phyloP scores from a whole-genome alignment of 2,797 vertebrate species.

The Sebastes hopkinsi region DNA sequence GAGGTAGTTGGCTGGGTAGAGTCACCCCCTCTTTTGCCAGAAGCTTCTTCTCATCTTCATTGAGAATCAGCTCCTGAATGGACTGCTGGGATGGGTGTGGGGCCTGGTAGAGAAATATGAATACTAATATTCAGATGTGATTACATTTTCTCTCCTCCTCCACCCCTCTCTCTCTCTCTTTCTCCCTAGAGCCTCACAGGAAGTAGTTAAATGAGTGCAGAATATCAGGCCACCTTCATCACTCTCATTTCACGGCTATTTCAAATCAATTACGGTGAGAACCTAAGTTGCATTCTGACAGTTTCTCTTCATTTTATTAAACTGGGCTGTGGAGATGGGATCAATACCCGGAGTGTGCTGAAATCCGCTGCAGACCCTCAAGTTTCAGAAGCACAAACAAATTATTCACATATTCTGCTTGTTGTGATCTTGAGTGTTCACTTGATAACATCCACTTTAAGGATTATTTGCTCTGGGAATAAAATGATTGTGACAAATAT shows the following conservation, averaged over 20 bases:
- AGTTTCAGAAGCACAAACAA: background rate
- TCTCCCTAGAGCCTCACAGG: conserved; percentile 23
- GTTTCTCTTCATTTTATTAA: conserved; percentile 45
- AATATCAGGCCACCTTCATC: conserved; percentile 38
- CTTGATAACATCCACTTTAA: background rate
- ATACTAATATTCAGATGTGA: conserved; percentile 59
- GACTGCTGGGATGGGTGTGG: conserved; percentile 76
- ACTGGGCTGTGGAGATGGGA: conserved; percentile 17
- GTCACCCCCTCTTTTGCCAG: conserved; percentile 91
- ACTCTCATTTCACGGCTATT: conserved; percentile 52
- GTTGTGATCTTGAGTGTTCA: background rate
- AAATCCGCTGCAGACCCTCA: background rate
- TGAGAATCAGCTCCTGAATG: conserved; percentile 92
- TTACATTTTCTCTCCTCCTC: conserved; percentile 29
- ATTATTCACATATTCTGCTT: background rate
- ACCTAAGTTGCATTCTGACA: conserved; percentile 25
- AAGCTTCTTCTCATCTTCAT: conserved; percentile 94
- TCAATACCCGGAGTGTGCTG: conserved; percentile 20
- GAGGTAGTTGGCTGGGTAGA: conserved; percentile 91
- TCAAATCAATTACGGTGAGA: conserved; percentile 54
- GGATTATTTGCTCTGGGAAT: background rate
- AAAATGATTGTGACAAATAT: background rate
- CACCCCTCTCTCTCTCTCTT: background rate
- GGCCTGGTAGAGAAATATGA: conserved; percentile 65
- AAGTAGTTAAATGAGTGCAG: conserved; percentile 44